These are phyloP conservation scores for Siderastrea siderea DNA, from an alignment of 92 coral and sea anemone species.

Conservation along the genomic window DNA sequence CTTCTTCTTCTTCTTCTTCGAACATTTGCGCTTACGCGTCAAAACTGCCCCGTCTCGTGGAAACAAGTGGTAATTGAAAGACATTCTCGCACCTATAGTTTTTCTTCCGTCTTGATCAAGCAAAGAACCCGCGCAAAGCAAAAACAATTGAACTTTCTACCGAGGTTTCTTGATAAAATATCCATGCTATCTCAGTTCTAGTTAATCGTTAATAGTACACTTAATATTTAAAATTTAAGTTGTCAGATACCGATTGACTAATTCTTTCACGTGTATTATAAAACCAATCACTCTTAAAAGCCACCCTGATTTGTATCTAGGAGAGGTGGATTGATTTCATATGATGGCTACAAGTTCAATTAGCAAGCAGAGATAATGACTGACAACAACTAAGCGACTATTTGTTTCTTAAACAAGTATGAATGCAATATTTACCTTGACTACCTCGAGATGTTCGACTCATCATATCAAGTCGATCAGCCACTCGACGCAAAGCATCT, in stretches of 20 bases:
- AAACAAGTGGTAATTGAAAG: no score
- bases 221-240: not conserved
- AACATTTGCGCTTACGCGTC: no score
- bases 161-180: no score
- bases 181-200: no score
- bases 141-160: no score
- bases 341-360: not conserved
- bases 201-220: no score
- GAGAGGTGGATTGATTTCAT: not conserved
- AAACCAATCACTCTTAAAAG: not conserved
- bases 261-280: not conserved
- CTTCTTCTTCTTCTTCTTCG: no score
- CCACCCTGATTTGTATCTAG: not conserved
- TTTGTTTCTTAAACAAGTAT: not conserved
- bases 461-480: constrained; percentile 12
- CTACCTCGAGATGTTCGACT: constrained; percentile 4
- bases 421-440: constrained; percentile 1
- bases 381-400: not conserved
- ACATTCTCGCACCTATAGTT: no score
- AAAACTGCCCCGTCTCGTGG: no score
- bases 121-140: no score
- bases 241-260: not conserved
- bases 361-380: not conserved
- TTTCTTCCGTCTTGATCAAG: no score
- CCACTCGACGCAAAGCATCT: constrained; percentile 14